Evolutionary conservation across 1,140 invertebrate species (phyloP), one percentile per base, ranked within the genome.

Genomic region (Euwallacea fornicatus): DNA sequence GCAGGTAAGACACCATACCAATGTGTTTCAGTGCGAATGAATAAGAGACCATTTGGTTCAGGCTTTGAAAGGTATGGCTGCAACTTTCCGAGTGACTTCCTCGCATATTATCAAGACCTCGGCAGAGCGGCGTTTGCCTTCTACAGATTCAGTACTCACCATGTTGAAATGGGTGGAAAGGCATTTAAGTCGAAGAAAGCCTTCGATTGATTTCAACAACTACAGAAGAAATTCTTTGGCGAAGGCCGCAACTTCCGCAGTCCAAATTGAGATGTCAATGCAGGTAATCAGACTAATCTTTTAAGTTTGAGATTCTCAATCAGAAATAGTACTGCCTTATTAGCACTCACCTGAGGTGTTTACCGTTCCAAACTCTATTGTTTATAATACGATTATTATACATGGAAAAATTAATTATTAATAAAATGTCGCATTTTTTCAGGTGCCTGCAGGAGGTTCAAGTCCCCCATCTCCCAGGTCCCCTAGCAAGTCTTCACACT

Each of bases 31-130:
- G 11, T 4, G 9, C 0, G 11, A 53, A 7, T 0, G 6, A 6
- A 53, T 33, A 33, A 33, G 4, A 33, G 21, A 33, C 21, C 15
- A 46, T 66, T 33, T 75, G 81, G 58, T 73, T 42, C 74, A 93
- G 91, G 90, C 92, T 6, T 79, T 94, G 11, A 93, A 93, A 85
- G 92, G 92, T 79, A 95, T 96, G 92, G 93, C 93, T 2, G 90
- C 92, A 0, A 95, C 93, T 7, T 96, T 96, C 85, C 87, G 93
- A 42, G 91, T 96, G 2, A 90, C 92, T 0, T 91, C 91, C 0
- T 93, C 92, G 3, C 86, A 90, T 74, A 93, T 94, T 73, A 90
- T 92, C n/a, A 90, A 91, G 74, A 95, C 94, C 1, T 90, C 90
- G 0, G 94, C 93, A 0, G 92, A 95, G 78, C 86, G 92, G 55